phyloP scores from a whole-genome alignment of 2,797 vertebrate species.

The Alauda arvensis region DNA sequence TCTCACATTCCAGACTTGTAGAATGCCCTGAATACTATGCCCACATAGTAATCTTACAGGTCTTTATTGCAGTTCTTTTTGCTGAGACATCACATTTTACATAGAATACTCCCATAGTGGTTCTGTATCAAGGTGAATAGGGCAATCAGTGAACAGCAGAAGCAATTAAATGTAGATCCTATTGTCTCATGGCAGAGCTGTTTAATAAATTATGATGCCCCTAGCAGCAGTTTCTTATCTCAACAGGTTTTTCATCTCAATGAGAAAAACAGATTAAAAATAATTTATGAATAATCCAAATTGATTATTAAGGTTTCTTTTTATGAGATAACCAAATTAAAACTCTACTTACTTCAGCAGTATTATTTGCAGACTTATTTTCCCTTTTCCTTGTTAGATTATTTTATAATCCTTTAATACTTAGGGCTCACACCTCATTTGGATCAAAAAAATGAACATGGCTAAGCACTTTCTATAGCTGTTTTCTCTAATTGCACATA shows the following conservation, averaged over 20 bases:
- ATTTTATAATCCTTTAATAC: background rate
- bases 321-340: background rate
- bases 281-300: conserved; percentile 2
- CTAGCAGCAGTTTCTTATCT: background rate
- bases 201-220: conserved; percentile 16
- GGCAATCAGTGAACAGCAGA: background rate
- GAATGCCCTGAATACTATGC: background rate
- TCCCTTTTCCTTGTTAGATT: background rate
- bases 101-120: background rate
- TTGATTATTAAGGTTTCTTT: background rate
- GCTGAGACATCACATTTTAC: background rate
- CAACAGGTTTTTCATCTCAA: background rate
- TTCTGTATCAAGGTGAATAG: background rate
- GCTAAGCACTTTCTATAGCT: background rate
- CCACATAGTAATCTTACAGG: background rate
- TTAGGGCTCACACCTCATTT: background rate
- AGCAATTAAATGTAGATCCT: conserved; percentile 30
- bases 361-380: background rate
- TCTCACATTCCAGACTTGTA: background rate
- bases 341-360: background rate
- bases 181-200: background rate
- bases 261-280: conserved; percentile 19
- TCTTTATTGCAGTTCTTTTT: background rate
- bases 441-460: background rate
- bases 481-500: background rate